These are phyloP conservation scores for Pterostichus niger DNA, from an alignment of 2,888 invertebrate genomes.

Conservation along the genomic window DNA sequence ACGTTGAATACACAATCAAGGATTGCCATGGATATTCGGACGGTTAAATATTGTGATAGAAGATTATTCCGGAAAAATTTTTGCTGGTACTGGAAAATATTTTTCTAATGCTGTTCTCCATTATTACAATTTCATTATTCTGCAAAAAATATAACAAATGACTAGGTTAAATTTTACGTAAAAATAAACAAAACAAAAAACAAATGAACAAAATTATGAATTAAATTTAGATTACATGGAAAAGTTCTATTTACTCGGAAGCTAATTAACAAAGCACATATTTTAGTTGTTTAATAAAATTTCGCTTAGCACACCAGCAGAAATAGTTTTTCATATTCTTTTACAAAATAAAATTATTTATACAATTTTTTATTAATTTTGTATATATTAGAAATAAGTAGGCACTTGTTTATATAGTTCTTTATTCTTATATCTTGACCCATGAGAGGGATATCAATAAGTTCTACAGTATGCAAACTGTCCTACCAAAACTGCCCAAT, in stretches of 20 bases:
- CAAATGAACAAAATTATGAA: constrained; percentile 7
- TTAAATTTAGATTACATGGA: constrained; percentile 23
- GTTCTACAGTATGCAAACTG: too few species aligned
- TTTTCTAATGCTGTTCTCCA: constrained; percentile 26
- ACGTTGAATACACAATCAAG: constrained; percentile 53
- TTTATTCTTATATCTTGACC: too few species aligned
- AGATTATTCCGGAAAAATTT: constrained; percentile 28
- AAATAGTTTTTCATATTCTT: constrained; percentile 2
- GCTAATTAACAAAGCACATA: constrained; percentile 39
- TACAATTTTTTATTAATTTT: too few species aligned
- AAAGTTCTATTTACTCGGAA: not conserved
- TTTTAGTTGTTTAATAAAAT: constrained; percentile 21
- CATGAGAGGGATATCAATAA: too few species aligned
- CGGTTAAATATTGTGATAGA: constrained; percentile 32
- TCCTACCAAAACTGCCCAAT: too few species aligned
- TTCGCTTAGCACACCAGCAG: constrained; percentile 13
- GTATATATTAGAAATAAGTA: too few species aligned
- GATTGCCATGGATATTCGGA: constrained; percentile 36
- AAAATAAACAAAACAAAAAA: not conserved
- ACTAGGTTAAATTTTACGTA: constrained; percentile 10
- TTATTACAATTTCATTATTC: constrained; percentile 12
- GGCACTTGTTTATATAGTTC: too few species aligned
- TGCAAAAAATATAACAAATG: too few species aligned
- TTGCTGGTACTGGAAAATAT: constrained; percentile 24
- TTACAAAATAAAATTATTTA: too few species aligned